These are phyloP conservation scores for Cyanoramphus novaezelandiae DNA, from an alignment of 2,113 vertebrate genomes.

Conservation along the genomic window DNA sequence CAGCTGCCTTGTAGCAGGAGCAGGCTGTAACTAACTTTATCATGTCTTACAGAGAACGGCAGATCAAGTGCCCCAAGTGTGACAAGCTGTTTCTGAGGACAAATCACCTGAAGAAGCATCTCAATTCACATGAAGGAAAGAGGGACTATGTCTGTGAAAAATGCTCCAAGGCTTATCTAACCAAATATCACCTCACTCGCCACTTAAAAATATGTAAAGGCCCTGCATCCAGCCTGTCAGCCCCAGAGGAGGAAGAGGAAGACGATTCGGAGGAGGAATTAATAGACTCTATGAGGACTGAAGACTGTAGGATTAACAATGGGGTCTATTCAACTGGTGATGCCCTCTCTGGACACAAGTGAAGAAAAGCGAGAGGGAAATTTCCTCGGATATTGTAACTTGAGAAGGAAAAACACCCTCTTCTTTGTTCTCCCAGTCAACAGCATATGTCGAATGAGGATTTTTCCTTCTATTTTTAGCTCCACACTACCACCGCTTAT, in stretches of 20 bases:
- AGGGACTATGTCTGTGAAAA: conserved; percentile 97
- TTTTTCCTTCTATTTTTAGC: neutral
- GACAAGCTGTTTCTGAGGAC: conserved; percentile 94
- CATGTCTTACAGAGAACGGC: conserved; percentile 82
- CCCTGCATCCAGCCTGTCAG: conserved; percentile 78
- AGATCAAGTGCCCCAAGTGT: conserved; percentile 95
- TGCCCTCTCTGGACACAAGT: conserved; percentile 68
- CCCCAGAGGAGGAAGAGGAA: conserved; percentile 82
- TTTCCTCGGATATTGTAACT: neutral
- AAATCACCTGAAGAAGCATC: conserved; percentile 96
- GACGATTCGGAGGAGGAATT: conserved; percentile 85
- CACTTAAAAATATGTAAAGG: conserved; percentile 98
- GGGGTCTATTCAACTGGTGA: conserved; percentile 63
- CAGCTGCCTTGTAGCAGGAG: neutral
- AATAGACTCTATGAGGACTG: conserved; percentile 64
- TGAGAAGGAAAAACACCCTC: neutral
- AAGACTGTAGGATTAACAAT: conserved; percentile 66
- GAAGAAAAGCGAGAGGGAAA: neutral
- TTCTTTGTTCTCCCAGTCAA: neutral
- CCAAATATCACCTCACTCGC: conserved; percentile 96
- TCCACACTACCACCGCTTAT: neutral
- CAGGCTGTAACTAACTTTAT: neutral
- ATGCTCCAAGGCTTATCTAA: conserved; percentile 95
- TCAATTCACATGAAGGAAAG: conserved; percentile 96
- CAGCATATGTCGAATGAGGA: neutral